Percentiles rank a stretch among this genome's conserved stretches.
Conservation (phyloP, 2,797 vertebrate species). For the Girardinus metallicus region DNA sequence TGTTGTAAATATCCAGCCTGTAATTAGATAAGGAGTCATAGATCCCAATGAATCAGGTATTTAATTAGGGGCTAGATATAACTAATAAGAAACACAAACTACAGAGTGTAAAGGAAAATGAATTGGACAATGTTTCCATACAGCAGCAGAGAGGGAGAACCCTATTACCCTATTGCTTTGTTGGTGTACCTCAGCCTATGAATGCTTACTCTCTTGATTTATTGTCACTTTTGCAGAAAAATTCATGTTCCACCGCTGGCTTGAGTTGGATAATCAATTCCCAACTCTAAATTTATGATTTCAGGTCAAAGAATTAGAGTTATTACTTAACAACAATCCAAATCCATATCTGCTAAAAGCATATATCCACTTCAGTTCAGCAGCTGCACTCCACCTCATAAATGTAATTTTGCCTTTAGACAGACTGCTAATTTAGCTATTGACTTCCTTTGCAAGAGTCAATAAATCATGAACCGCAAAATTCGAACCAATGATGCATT, state of each 20-base stretch:
- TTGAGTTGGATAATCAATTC: constrained; percentile 19
- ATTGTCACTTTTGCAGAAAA: constrained; percentile 17
- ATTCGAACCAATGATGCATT: constrained; percentile 57
- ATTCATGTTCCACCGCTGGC: background rate
- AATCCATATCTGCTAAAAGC: constrained; percentile 23
- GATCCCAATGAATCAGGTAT: constrained; percentile 59
- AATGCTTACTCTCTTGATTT: constrained; percentile 8
- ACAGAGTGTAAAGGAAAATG: constrained; percentile 14
- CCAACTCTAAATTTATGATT: constrained; percentile 25
- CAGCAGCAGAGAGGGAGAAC: background rate
- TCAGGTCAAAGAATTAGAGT: constrained; percentile 22
- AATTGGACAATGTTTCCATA: constrained; percentile 29
- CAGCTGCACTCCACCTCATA: constrained; percentile 57
- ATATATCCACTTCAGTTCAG: constrained; percentile 46
- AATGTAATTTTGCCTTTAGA: constrained; percentile 76
- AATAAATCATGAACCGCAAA: constrained; percentile 71
- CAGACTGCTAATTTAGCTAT: constrained; percentile 77
- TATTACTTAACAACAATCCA: constrained; percentile 22
- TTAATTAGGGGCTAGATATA: constrained; percentile 63
- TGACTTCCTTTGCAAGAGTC: constrained; percentile 67
- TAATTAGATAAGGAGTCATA: constrained; percentile 74
- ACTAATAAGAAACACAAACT: constrained; percentile 42
- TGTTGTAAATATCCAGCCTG: constrained; percentile 67
- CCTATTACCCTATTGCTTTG: constrained; percentile 29
- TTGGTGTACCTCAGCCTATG: background rate